Base-by-base conservation (phyloP, 2,888 invertebrate species). In the Chrysolina americana region DNA sequence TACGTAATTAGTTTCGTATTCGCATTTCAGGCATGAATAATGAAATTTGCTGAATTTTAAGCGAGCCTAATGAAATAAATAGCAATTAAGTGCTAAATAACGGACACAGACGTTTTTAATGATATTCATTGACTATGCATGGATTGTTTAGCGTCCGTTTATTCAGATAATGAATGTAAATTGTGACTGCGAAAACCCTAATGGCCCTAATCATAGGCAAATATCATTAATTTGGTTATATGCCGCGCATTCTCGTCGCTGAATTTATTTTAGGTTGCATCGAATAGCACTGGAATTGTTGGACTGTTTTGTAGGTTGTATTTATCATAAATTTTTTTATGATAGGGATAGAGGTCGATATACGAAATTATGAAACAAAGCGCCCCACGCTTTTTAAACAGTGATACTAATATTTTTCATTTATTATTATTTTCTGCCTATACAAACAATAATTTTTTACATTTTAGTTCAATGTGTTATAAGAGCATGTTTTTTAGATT, bases 101-200 rank as follows among this genome's bases (percentile, higher is more conserved):
- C 68, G 68, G 68, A 41, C 53, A 53, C 68, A 68, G 48, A 53
- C 68, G 68, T 68, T 68, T 68, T 68, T 68, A 68, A 68, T 50
- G 68, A 41, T 68, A 68, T 68, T 68, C 68, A 68, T 68, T 53
- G 68, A 41, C 53, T 36, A 68, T 47, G 11, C 65, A 65, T 28
- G 68, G 48, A 50, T 59, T 59, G 59, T 59, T 28, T n/a, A 59
- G 59, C 59, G 59, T 28, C 28, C 59, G 17, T 59, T 59, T 59
- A 59, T 59, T 59, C 59, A n/a, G 59, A 36, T 59, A 59, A 59
- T 59, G 59, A 59, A 36, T 59, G 59, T 59, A 59, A 59, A 59
- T 59, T 59, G 59, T 59, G 59, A 59, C 23, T 59, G 59, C 59
- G 59, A 59, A 59, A 59, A 59, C 36, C 59, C 59, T 59, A 59